Percentiles rank a stretch among this genome's conserved stretches.
phyloP scores from a whole-genome alignment of 2,113 vertebrate species.

The Rhea americana region DNA sequence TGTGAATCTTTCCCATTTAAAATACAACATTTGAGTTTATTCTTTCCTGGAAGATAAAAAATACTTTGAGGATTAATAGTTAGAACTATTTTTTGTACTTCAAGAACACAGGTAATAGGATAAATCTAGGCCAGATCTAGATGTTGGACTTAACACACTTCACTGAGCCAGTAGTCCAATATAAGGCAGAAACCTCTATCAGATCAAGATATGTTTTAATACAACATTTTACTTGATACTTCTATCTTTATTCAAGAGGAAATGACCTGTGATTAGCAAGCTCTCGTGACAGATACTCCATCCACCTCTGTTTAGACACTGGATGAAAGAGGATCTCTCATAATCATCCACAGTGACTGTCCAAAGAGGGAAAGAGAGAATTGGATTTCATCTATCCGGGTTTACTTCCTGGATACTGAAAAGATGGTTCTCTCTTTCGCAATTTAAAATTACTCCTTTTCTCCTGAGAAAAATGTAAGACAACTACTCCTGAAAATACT shows the following conservation, averaged over 20 bases:
- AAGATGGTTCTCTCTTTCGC: neutral
- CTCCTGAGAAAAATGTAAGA: neutral
- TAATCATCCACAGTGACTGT: neutral
- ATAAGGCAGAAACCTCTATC: neutral
- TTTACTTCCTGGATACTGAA: neutral
- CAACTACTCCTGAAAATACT: neutral
- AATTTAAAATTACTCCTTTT: neutral
- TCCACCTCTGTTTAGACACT: neutral
- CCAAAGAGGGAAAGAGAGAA: neutral
- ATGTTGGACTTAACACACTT: neutral
- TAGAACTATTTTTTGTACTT: neutral
- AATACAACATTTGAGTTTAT: neutral
- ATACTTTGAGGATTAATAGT: neutral
- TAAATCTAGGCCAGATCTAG: neutral
- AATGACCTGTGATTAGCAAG: neutral
- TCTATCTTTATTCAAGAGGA: neutral
- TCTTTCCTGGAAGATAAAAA: neutral
- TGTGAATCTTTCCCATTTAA: neutral
- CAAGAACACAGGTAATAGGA: neutral
- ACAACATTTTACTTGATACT: neutral
- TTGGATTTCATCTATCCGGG: neutral
- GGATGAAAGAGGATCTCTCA: neutral
- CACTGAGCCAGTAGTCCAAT: neutral
- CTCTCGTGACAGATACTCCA: neutral
- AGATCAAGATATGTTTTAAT: neutral